phyloP scores from a whole-genome alignment of 2,113 vertebrate genomes.

The Cyanocitta stelleri region DNA sequence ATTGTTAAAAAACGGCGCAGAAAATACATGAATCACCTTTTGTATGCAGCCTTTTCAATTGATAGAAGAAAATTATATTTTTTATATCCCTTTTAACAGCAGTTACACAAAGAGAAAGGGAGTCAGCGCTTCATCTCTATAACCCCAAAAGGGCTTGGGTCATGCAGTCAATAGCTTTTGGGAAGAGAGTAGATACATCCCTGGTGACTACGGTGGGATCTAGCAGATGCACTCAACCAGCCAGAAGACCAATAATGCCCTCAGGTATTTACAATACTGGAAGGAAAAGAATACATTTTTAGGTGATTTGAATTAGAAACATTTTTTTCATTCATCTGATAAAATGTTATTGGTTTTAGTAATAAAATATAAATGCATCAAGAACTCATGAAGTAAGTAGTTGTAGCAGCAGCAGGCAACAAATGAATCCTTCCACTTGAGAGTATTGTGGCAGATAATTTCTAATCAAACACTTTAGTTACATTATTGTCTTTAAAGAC shows the following conservation, averaged over 20 bases:
- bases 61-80: neutral
- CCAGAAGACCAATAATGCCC: neutral
- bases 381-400: neutral
- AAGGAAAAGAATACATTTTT: neutral
- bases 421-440: neutral
- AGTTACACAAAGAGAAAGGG: conserved; percentile 72
- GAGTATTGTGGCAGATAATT: neutral
- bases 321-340: neutral
- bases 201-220: neutral
- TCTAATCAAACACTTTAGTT: neutral
- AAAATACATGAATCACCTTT: neutral
- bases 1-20: neutral
- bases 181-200: conserved; percentile 44
- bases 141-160: conserved; percentile 50
- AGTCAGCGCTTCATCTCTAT: conserved; percentile 60
- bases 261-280: conserved; percentile 56
- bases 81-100: conserved; percentile 54
- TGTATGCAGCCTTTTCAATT: neutral
- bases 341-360: neutral
- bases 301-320: neutral
- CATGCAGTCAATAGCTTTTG: conserved; percentile 73
- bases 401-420: neutral
- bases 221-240: neutral
- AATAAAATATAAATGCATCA: neutral
- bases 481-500: neutral